A percentile compares a stretch with the other conserved stretches of the same genome.
Conservation (phyloP, 2,113 vertebrate genomes). For the Lamprotornis superbus region DNA sequence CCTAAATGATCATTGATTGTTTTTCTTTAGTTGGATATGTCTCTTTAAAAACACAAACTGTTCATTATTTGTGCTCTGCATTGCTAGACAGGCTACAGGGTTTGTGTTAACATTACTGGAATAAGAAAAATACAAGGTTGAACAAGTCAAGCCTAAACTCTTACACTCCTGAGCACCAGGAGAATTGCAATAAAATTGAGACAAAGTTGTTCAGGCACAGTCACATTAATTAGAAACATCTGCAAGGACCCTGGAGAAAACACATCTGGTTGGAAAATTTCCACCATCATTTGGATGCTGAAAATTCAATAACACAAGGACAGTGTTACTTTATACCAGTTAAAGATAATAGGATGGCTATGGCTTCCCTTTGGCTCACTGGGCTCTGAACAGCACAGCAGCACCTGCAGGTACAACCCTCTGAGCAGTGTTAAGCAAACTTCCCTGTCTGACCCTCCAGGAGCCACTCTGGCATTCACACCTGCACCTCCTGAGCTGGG, state of each 20-base stretch:
- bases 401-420: background rate
- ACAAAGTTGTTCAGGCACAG: background rate
- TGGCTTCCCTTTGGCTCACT: background rate
- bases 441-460: background rate
- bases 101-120: background rate
- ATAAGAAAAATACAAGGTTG: background rate
- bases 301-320: background rate
- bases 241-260: background rate
- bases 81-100: background rate
- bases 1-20: slow-evolving; percentile 50
- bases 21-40: background rate
- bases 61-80: background rate
- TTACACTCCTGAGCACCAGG: background rate
- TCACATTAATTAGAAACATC: background rate
- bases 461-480: background rate
- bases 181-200: background rate
- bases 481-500: background rate
- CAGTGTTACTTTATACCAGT: background rate
- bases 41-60: background rate
- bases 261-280: background rate
- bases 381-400: background rate
- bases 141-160: background rate
- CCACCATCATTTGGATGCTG: background rate
- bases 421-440: background rate
- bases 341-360: background rate